A percentile compares a stretch with the other conserved stretches of the same genome.
Evolutionary conservation across 2,113 vertebrate genomes (phyloP).

Genomic region (Collichthys lucidus): DNA sequence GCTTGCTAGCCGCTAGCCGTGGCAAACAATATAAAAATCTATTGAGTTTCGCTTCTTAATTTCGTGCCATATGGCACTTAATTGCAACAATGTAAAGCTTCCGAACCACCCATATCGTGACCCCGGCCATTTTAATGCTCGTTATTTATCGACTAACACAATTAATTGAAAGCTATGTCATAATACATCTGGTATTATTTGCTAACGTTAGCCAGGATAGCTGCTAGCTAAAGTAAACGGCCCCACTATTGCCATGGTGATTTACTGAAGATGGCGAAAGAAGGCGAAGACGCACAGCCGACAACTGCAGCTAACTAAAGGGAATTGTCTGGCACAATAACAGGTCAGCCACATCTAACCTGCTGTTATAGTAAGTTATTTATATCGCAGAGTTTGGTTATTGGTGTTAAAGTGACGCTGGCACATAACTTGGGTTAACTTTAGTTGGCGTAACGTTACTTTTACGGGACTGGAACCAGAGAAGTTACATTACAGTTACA

Average conservation of each 20-base stretch:
- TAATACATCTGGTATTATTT: not conserved
- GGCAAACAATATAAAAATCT: not conserved
- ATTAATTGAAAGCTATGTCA: not conserved
- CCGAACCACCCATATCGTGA: not conserved
- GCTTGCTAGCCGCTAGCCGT: not conserved
- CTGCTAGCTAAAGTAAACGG: not conserved
- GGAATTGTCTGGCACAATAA: not conserved
- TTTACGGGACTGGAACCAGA: too few species aligned
- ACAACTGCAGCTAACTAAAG: not conserved
- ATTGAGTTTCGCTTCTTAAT: not conserved
- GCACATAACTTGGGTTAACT: not conserved
- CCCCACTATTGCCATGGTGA: not conserved
- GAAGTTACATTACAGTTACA: not conserved
- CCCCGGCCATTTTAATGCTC: not conserved
- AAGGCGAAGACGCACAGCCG: not conserved
- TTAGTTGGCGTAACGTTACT: not conserved
- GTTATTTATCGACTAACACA: not conserved
- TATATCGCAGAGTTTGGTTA: not conserved
- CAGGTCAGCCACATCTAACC: not conserved
- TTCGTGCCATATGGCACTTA: not conserved
- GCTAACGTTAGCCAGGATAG: conserved; percentile 12
- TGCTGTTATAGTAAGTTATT: not conserved
- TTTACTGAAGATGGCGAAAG: not conserved
- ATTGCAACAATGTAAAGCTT: not conserved
- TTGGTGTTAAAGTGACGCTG: not conserved